phyloP scores from a whole-genome alignment of 1,140 invertebrate genomes.

The Eumaeus atala region DNA sequence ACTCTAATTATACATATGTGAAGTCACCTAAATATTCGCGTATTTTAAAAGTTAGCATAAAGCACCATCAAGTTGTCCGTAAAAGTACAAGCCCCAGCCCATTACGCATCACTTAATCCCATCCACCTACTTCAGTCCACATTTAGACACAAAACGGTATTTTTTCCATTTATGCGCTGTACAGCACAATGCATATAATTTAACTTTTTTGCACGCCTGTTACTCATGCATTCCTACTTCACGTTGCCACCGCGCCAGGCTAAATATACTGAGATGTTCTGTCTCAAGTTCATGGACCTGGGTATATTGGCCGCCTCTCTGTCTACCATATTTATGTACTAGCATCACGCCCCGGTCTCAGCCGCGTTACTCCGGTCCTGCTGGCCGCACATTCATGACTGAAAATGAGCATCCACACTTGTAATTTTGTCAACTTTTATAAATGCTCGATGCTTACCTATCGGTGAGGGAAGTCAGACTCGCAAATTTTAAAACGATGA shows the following conservation, averaged over 20 bases:
- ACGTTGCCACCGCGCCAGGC: conserved; percentile 26
- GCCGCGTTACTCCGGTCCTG: no score
- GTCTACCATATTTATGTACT: conserved; percentile 36
- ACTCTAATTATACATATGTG: no score
- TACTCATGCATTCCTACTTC: conserved; percentile 29
- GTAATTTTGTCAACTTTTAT: no score
- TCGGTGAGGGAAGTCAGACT: no score
- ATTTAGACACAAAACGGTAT: conserved; percentile 2
- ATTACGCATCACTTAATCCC: not conserved
- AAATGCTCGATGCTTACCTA: no score
- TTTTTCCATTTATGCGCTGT: not conserved
- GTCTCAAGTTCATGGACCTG: conserved; percentile 54
- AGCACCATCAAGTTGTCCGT: not conserved
- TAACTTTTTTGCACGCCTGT: conserved; percentile 10
- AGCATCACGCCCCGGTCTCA: no score
- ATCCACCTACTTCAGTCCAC: not conserved
- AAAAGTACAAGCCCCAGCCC: not conserved
- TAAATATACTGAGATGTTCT: conserved; percentile 44
- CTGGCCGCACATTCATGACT: no score
- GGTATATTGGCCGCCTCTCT: conserved; percentile 39
- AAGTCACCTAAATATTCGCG: no score
- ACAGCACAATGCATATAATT: conserved; percentile 13
- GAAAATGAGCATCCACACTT: no score
- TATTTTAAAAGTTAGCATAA: not conserved
- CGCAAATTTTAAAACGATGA: no score